Conservation (phyloP, 64 coral and sea anemone genomes). For the Stichodactyla mertensii region DNA sequence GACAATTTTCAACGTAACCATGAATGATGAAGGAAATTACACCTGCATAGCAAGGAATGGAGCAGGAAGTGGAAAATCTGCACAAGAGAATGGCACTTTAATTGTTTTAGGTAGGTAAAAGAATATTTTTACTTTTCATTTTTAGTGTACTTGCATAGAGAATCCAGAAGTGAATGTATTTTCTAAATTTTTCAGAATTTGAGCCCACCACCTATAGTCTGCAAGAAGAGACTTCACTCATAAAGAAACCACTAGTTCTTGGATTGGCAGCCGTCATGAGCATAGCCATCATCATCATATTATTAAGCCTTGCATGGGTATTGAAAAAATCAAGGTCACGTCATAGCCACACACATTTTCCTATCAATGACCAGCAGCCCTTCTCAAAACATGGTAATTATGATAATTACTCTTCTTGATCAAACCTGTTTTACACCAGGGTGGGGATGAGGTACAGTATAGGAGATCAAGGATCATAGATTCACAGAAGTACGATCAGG, state of each 20-base stretch:
- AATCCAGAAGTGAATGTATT: too few species aligned
- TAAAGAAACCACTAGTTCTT: neutral
- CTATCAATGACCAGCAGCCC: neutral
- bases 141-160: neutral
- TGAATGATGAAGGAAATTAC: neutral
- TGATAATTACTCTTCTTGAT: too few species aligned
- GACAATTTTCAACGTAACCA: slow-evolving; percentile 10
- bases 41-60: slow-evolving; percentile 6
- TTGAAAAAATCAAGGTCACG: neutral
- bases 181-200: neutral
- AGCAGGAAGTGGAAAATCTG: neutral
- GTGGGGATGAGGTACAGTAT: too few species aligned
- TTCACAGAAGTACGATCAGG: too few species aligned
- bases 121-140: neutral
- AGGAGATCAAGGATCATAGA: too few species aligned
- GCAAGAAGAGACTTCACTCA: neutral
- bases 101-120: neutral
- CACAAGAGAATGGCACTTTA: neutral
- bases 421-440: too few species aligned
- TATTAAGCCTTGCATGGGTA: neutral
- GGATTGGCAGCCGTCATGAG: neutral
- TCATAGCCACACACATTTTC: neutral
- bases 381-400: neutral
- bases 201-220: neutral
- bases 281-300: neutral